phyloP scores from a whole-genome alignment of 2,797 vertebrate genomes.

The Leuciscus waleckii region DNA sequence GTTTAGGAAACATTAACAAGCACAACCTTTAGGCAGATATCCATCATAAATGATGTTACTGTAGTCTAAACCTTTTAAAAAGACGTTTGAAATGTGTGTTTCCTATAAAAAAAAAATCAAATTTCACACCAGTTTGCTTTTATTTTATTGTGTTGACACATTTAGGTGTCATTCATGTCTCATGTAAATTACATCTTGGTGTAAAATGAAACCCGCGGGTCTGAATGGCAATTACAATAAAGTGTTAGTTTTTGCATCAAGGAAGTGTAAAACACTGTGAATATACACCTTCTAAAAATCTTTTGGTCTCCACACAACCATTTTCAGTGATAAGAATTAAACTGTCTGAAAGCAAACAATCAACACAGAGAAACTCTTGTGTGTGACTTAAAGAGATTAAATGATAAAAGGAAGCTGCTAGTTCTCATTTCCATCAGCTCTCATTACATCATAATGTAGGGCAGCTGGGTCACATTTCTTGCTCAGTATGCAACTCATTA shows the following conservation, averaged over 20 bases:
- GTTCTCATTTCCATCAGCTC: conserved; percentile 34
- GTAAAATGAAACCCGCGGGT: background rate
- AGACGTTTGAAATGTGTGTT: background rate
- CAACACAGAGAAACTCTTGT: background rate
- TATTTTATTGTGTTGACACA: background rate
- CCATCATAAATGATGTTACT: conserved; percentile 32
- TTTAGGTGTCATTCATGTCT: background rate
- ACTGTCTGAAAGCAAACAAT: conserved; percentile 16
- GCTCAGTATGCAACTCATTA: conserved; percentile 31
- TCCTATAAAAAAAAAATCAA: too few relatives aligned
- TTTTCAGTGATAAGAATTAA: conserved; percentile 18
- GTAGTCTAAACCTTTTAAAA: conserved; percentile 26
- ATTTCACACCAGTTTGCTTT: background rate
- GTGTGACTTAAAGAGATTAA: conserved; percentile 25
- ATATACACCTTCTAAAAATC: conserved; percentile 1
- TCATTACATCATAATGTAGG: conserved; percentile 33
- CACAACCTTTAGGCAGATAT: background rate
- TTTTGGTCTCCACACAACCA: background rate
- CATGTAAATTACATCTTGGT: background rate
- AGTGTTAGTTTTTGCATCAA: conserved; percentile 10
- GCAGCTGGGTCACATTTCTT: conserved; percentile 34
- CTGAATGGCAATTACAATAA: background rate
- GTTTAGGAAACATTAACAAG: conserved; percentile 32
- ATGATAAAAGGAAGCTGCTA: conserved; percentile 19
- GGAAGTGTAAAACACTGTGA: background rate